Evolutionary conservation across 2,797 vertebrate species (phyloP), one percentile per base, ranked within the genome.

Genomic region (Sebastes iracundus): DNA sequence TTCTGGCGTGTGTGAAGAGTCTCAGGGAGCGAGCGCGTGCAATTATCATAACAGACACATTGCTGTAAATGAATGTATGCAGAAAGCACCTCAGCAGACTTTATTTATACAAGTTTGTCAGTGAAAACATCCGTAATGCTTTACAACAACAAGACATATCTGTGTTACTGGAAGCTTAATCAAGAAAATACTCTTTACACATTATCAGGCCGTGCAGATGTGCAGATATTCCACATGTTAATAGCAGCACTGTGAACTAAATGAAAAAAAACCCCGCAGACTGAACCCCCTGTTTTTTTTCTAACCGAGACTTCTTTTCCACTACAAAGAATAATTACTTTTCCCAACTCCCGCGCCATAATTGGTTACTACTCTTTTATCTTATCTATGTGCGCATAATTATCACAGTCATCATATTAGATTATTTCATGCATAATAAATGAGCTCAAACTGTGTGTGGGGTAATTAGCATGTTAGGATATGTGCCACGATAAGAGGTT

Each of bases 381-480:
- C 93, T 94, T 94, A 94, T 94, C 92, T 93, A 83, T 92, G 92
- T 92, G 91, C 61, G 92, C 94, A 93, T 94, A 94, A 94, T 95
- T 94, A 94, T 94, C 93, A 91, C 93, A 94, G 92, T 94, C 92
- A 95, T 94, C 93, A 93, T 93, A 95, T 94, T 94, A 94, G 94
- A 94, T 95, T 94, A 94, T 94, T 94, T 94, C 93, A 94, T 94
- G 93, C 92, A 95, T 95, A 94, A 94, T 94, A 94, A 95, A 94
- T 94, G 90, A 94, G 93, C 80, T 94, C 93, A 93, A 93, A 94
- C 93, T 93, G 93, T 85, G 92, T 89, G 92, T 83, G 82, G 90
- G 90, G 90, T 94, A 94, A 95, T 95, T 95, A 94, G 94, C 92
- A 94, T 93, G 93, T 91, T 93, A 85, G 88, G 86, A 92, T 93